These are phyloP conservation scores for Heterohyrax brucei DNA, from an alignment of 2,797 vertebrate genomes.

Conservation along the genomic window DNA sequence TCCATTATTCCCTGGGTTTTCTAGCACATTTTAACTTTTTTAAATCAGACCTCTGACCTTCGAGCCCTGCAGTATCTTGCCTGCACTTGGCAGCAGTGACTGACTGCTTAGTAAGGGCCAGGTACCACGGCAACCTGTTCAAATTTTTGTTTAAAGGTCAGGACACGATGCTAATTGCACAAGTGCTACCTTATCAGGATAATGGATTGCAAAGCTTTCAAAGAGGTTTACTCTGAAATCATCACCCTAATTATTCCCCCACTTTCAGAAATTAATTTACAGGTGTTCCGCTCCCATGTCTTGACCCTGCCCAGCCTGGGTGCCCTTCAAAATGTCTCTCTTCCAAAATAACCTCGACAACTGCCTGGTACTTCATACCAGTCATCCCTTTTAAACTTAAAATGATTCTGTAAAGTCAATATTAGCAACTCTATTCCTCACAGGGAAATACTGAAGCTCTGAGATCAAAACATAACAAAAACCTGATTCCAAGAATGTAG, in stretches of 20 bases:
- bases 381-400: neutral
- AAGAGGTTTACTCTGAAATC: conserved; percentile 2
- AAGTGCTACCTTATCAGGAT: neutral
- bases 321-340: neutral
- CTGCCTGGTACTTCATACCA: neutral
- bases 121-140: neutral
- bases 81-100: neutral
- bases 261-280: conserved; percentile 47
- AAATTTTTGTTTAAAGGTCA: conserved; percentile 41
- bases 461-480: neutral
- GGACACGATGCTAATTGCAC: conserved; percentile 3
- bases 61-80: neutral
- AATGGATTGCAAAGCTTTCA: conserved; percentile 45
- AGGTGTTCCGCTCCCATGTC: conserved; percentile 22
- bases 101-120: neutral
- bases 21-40: neutral
- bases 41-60: neutral
- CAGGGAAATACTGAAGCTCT: neutral
- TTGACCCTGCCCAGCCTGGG: neutral
- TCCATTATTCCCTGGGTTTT: neutral
- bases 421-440: neutral
- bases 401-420: neutral
- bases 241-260: conserved; percentile 30
- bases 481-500: neutral
- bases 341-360: neutral